phyloP scores from a whole-genome alignment of 2,888 invertebrate genomes.

The Carcina quercana region DNA sequence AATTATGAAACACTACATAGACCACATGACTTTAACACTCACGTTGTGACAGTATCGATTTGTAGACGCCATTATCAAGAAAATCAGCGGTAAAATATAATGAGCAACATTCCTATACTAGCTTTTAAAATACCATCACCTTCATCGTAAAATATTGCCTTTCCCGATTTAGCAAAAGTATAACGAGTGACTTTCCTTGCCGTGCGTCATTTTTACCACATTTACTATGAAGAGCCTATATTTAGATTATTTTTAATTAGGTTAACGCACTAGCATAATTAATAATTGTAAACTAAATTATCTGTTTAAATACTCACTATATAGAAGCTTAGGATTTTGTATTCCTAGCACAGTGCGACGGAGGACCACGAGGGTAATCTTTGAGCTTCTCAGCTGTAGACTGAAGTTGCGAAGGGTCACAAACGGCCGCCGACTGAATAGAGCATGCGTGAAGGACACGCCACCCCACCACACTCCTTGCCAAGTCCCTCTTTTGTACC shows the following conservation, averaged over 20 bases:
- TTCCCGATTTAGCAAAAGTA: too few species aligned
- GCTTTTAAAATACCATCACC: slow-evolving; percentile 4
- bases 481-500: slow-evolving; percentile 29
- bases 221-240: too few species aligned
- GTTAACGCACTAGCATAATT: too few species aligned
- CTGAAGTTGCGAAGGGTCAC: slow-evolving; percentile 54
- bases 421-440: slow-evolving; percentile 36
- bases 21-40: too few species aligned
- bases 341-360: slow-evolving; percentile 39
- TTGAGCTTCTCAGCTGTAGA: slow-evolving; percentile 49
- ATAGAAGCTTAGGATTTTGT: slow-evolving; percentile 55
- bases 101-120: too few species aligned
- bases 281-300: neutral
- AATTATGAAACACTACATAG: too few species aligned
- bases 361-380: slow-evolving; percentile 28
- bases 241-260: too few species aligned
- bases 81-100: slow-evolving; percentile 32
- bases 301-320: slow-evolving; percentile 46
- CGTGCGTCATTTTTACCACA: too few species aligned
- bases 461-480: slow-evolving; percentile 46
- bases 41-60: slow-evolving; percentile 45
- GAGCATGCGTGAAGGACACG: slow-evolving; percentile 59
- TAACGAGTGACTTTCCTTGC: too few species aligned
- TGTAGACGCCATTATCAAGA: slow-evolving; percentile 36
- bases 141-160: slow-evolving; percentile 1